Base-by-base conservation (phyloP, 1,140 invertebrate genomes). In the Chionoecetes opilio region DNA sequence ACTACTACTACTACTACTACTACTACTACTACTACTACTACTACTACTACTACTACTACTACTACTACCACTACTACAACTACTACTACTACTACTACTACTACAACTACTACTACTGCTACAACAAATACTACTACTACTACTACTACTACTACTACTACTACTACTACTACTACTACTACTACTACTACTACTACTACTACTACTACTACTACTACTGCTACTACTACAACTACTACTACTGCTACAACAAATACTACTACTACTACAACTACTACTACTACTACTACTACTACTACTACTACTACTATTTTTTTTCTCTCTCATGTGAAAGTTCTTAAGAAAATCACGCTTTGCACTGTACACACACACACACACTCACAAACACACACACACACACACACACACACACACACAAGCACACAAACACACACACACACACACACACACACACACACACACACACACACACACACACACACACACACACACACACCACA, bases 211-310 rank as follows among this genome's bases (percentile, higher is more conserved):
- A 63, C 53, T 63, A 63, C 53, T 63, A 63, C 53, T 63, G 26
- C 6, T 41, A 14, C 38, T 41, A 14, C 38, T 41, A 75, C 53
- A 14, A 75, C 53, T 75, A 75, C 53, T 75, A 75, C 63, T 75
- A 75, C 5, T 75, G 2, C 21, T 75, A 75, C 63, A n/a, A 75
- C 63, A 6, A 75, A 17, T 75, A 75, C 53, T 75, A 75, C 53
- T 75, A 11, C 53, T 75, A 75, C 53, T 75, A 75, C 53, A 14
- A 75, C 53, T 75, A 75, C 53, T 75, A 75, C 53, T 75, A 75
- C 53, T 75, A 75, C 53, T 75, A 75, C 53, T 75, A 75, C 53
- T 75, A 75, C 53, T 75, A 75, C 53, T 75, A 75, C 53, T 75
- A 75, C 53, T 75, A 75, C 53, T 75, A 75, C 53, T 21, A 75